Evolutionary conservation across 2,797 vertebrate species (phyloP).

Genomic region (Peromyscus aztecus): DNA sequence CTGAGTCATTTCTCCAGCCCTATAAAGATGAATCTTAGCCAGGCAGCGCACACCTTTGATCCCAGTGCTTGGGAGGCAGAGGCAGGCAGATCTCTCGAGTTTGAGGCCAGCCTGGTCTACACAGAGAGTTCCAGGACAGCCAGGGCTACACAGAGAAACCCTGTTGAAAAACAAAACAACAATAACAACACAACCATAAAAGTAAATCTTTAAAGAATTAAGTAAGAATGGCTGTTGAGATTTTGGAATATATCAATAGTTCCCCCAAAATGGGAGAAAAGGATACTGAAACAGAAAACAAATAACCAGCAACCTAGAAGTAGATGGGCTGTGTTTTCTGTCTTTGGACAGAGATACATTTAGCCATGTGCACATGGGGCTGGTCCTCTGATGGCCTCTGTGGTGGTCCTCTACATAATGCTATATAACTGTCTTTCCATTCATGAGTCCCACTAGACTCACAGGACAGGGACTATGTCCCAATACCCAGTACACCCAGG

Average conservation of each 20-base stretch:
- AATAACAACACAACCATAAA: neutral
- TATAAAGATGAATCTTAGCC: neutral
- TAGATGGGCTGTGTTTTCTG: neutral
- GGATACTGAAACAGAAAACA: conserved; percentile 47
- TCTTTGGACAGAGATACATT: neutral
- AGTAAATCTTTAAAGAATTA: neutral
- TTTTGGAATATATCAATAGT: conserved; percentile 49
- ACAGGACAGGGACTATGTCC: neutral
- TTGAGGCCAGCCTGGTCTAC: neutral
- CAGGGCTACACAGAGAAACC: neutral
- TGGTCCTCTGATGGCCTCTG: neutral
- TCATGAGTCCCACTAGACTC: neutral
- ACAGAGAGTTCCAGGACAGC: neutral
- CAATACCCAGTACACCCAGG: neutral
- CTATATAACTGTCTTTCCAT: neutral
- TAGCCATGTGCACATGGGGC: rapidly evolving
- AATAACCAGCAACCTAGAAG: neutral
- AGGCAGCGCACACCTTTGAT: neutral
- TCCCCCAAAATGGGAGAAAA: neutral
- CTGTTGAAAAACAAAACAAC: neutral
- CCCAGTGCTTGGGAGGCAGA: neutral
- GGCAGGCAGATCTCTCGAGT: neutral
- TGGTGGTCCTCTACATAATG: neutral
- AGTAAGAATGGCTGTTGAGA: conserved; percentile 41
- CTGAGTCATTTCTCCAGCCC: no score